phyloP scores from a whole-genome alignment of 2,888 invertebrate genomes.

The Pyrocoelia pectoralis region DNA sequence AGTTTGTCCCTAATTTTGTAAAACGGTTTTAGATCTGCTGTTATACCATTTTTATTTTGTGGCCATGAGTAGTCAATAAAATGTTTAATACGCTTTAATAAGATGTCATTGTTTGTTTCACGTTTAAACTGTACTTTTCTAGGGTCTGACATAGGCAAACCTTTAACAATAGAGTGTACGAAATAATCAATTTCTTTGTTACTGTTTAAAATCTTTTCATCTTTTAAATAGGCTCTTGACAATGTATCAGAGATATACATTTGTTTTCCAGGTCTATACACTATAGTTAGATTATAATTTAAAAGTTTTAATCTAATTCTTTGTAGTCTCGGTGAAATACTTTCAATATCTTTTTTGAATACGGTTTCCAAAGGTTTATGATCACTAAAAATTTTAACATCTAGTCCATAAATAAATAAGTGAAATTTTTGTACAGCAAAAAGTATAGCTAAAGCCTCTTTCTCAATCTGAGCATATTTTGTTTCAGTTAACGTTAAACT shows the following conservation, averaged over 20 bases:
- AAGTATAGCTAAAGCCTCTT: not conserved
- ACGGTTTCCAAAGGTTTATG: not conserved
- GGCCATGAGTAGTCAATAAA: not conserved
- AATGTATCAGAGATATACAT: not conserved
- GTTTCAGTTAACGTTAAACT: not conserved
- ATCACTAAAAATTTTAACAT: not conserved
- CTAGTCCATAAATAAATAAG: not conserved
- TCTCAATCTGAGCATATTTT: not conserved
- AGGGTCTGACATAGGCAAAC: not conserved
- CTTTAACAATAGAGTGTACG: not conserved
- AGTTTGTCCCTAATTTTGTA: slow-evolving; percentile 31
- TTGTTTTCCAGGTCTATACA: not conserved
- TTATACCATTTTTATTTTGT: slow-evolving; percentile 23
- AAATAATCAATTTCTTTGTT: not conserved
- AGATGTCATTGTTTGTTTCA: not conserved
- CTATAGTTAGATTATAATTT: slow-evolving; percentile 3
- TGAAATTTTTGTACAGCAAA: slow-evolving; percentile 4
- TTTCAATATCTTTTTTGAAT: not conserved
- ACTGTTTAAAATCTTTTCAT: not conserved
- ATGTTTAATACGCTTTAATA: not conserved
- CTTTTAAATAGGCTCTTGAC: not conserved
- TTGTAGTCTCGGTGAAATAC: not conserved
- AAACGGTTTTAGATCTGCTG: slow-evolving; percentile 22
- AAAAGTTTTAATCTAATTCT: not conserved
- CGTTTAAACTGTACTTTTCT: not conserved